phyloP scores from a whole-genome alignment of 2,888 invertebrate species.

The Cephus nigrinus region DNA sequence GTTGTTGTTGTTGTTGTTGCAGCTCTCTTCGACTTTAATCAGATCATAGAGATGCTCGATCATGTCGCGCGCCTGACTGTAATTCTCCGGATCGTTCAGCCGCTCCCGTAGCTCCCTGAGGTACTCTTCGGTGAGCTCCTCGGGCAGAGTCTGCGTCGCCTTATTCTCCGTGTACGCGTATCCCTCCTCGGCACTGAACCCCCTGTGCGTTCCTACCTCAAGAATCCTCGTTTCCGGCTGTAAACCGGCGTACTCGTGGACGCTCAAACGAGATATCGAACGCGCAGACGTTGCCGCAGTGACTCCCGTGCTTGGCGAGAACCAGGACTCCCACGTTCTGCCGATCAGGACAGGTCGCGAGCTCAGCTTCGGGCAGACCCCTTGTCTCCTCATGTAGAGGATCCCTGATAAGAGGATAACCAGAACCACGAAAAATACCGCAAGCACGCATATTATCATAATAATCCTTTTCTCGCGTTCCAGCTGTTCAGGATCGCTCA shows the following conservation, averaged over 20 bases:
- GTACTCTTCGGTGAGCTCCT: constrained; percentile 80
- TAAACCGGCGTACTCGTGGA: constrained; percentile 74
- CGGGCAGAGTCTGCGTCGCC: constrained; percentile 78
- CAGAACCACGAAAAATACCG: constrained; percentile 51
- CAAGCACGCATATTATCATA: constrained; percentile 56
- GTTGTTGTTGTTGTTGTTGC: constrained; percentile 69
- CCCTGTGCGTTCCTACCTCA: constrained; percentile 62
- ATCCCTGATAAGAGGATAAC: constrained; percentile 58
- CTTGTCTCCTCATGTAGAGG: constrained; percentile 57
- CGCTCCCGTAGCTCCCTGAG: constrained; percentile 76
- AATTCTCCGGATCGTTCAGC: constrained; percentile 78
- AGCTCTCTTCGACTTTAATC: constrained; percentile 78
- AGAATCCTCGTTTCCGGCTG: constrained; percentile 70
- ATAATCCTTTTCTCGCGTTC: constrained; percentile 60
- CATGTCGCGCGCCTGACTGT: constrained; percentile 80
- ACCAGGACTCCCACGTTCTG: constrained; percentile 45
- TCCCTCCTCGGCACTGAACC: constrained; percentile 37
- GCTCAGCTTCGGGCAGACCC: constrained; percentile 59
- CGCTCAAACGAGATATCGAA: constrained; percentile 72
- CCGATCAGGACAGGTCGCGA: constrained; percentile 54
- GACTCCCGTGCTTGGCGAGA: constrained; percentile 58
- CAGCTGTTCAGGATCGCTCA: constrained; percentile 60
- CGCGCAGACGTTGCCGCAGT: constrained; percentile 70
- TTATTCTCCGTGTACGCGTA: constrained; percentile 70
- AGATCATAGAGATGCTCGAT: constrained; percentile 82